phyloP scores from a whole-genome alignment of 2,888 invertebrate species.

The Orthosia incerta region DNA sequence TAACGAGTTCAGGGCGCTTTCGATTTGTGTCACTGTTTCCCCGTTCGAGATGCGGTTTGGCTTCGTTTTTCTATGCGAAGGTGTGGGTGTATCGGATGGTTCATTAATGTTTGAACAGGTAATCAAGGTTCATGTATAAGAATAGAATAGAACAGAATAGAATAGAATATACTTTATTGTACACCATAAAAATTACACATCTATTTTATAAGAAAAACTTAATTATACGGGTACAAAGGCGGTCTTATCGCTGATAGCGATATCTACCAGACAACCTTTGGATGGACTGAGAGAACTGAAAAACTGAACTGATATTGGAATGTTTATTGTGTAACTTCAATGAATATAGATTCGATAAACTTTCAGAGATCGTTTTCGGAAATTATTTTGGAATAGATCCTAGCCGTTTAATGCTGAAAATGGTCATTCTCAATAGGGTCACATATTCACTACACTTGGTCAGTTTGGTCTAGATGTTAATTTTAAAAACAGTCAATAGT shows the following conservation, averaged over 20 bases:
- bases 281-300: too few species aligned
- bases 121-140: not conserved
- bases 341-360: too few species aligned
- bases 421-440: not conserved
- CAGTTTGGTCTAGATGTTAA: not conserved
- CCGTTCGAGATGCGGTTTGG: not conserved
- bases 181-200: too few species aligned
- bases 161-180: too few species aligned
- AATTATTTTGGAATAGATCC: too few species aligned
- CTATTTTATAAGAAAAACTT: too few species aligned
- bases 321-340: not conserved
- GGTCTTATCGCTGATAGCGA: too few species aligned
- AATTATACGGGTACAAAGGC: too few species aligned
- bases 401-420: not conserved
- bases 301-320: too few species aligned
- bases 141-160: too few species aligned
- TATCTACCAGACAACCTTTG: too few species aligned
- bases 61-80: constrained; percentile 6
- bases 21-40: constrained; percentile 49
- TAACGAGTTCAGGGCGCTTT: constrained; percentile 62
- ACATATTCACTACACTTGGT: not conserved
- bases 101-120: not conserved
- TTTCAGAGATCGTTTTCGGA: too few species aligned
- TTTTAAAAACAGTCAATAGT: not conserved
- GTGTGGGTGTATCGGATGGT: not conserved